Base-by-base conservation (phyloP, 2,888 invertebrate genomes). In the Orthosia cruda region DNA sequence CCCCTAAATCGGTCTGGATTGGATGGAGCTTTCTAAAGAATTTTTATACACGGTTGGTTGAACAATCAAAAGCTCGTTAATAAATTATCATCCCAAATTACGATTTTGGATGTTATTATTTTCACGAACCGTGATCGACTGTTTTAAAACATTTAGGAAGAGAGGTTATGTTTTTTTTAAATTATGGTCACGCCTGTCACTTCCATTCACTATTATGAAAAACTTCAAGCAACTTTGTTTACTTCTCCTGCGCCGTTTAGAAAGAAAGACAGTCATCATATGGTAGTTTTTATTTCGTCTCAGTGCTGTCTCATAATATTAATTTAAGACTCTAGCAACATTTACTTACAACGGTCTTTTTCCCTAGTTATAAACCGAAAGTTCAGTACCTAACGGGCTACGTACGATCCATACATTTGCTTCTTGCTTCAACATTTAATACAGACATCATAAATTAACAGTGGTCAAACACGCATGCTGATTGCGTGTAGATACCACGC, bases 151-250 rank as follows among this genome's bases (percentile, higher is more conserved):
- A 26, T n/a, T n/a, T n/a, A n/a, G n/a, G n/a, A n/a, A n/a, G n/a
- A n/a, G n/a, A n/a, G n/a, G n/a, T n/a, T n/a, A n/a, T n/a, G n/a
- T n/a, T n/a, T n/a, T n/a, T n/a, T n/a, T n/a, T n/a, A n/a, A n/a
- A n/a, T n/a, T n/a, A n/a, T n/a, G n/a, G n/a, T n/a, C n/a, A n/a
- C n/a, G n/a, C 7, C 47, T 47, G 52, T 23, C 68, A 4, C 49
- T 75, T 75, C 49, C 23, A 75, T 75, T 61, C 23, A 0, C 2
- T n/a, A 2, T 40, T 18, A 54, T 20, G 3, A 32, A 54, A 32
- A 75, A 59, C 45, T 52, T 47, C 5, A 20, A 61, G n/a, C 15
- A 61, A 61, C 68, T 68, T 54, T 75, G 54, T 77, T 49, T 26
- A 20, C 40, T 64, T 63, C 9, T 61, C 23, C 16, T 1, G 13